These are phyloP conservation scores for Campaea margaritaria DNA, from an alignment of 2,888 invertebrate genomes.

Conservation along the genomic window DNA sequence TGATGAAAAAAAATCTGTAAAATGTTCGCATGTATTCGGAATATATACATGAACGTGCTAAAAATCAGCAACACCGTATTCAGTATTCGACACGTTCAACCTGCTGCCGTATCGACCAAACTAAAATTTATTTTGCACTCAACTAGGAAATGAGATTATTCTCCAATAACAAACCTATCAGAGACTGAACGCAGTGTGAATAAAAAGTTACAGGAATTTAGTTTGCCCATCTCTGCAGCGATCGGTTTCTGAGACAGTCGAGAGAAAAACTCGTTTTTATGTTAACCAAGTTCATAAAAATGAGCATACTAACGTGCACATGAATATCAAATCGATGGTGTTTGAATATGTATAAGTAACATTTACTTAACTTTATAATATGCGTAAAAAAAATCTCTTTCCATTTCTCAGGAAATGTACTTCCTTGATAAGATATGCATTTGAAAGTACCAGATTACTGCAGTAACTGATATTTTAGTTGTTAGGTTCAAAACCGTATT, in stretches of 20 bases:
- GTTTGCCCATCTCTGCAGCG: constrained; percentile 15
- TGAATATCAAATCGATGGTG: neutral
- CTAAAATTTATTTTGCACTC: constrained; percentile 69
- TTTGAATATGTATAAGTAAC: too few species aligned
- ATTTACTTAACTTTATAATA: too few species aligned
- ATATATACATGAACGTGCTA: constrained; percentile 33
- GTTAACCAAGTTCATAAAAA: neutral
- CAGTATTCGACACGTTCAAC: constrained; percentile 46
- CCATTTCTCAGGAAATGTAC: too few species aligned
- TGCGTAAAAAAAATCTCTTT: too few species aligned
- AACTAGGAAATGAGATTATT: constrained; percentile 70
- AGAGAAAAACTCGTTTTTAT: neutral
- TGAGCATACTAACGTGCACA: neutral
- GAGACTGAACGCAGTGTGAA: constrained; percentile 55
- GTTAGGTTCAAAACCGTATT: too few species aligned
- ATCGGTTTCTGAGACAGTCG: constrained; percentile 13
- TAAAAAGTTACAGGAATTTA: constrained; percentile 61
- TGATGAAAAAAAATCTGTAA: neutral
- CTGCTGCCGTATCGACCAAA: constrained; percentile 52
- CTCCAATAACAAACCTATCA: constrained; percentile 71
- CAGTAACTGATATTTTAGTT: too few species aligned
- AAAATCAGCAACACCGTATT: constrained; percentile 46
- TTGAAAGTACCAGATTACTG: too few species aligned
- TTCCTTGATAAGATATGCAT: too few species aligned
- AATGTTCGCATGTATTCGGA: neutral